Conservation (phyloP, 2,888 invertebrate genomes). For the Tortricodes alternella region DNA sequence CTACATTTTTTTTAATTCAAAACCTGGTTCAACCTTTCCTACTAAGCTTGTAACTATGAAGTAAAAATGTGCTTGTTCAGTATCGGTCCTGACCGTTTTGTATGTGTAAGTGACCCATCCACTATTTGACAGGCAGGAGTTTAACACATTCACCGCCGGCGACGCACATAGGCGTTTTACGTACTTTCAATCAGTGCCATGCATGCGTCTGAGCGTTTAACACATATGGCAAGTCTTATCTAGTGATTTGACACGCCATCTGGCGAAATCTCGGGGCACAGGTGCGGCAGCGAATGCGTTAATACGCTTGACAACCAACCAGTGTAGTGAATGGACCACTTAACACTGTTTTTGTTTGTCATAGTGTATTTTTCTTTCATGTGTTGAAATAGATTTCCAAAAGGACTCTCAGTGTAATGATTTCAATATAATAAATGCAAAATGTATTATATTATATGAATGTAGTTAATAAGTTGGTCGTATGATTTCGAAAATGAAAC, state of each 20-base stretch:
- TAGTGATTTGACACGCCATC: no score
- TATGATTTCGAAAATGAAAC: constrained; percentile 13
- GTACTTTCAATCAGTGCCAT: not conserved
- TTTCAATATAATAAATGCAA: constrained; percentile 16
- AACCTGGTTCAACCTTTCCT: not conserved
- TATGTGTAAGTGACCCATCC: not conserved
- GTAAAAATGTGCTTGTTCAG: not conserved
- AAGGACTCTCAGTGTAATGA: constrained; percentile 23
- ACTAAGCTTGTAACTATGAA: constrained; percentile 9
- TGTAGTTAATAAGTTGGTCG: constrained; percentile 24
- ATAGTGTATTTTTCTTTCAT: constrained; percentile 11
- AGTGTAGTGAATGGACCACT: not conserved
- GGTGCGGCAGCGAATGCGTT: no score
- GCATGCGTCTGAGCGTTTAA: no score
- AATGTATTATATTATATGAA: constrained; percentile 27
- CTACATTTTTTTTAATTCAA: not conserved
- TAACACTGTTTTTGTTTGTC: constrained; percentile 10
- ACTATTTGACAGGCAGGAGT: not conserved
- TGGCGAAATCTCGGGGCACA: no score
- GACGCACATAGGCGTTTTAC: not conserved
- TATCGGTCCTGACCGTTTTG: constrained; percentile 1
- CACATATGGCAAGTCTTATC: no score
- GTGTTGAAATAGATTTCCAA: constrained; percentile 13
- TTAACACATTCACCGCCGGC: no score
- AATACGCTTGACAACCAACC: no score